Evolutionary conservation across 2,113 vertebrate genomes (phyloP).

Genomic region (Gallinago paraguaiae): DNA sequence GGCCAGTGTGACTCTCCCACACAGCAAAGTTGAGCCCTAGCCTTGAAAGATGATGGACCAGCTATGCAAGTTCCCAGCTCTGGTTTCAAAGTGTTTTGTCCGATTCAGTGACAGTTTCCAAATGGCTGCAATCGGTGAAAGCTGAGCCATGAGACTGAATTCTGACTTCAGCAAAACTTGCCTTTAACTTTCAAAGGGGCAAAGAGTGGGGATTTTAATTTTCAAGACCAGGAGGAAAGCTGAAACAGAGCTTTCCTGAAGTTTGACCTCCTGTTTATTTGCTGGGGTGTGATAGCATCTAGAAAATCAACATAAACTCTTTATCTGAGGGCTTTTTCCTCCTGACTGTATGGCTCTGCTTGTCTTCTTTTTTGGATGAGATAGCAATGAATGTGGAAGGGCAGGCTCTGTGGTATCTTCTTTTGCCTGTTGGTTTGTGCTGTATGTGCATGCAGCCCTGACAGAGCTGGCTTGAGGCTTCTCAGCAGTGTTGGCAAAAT

Average conservation of each 20-base stretch:
- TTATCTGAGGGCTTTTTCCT: neutral
- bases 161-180: neutral
- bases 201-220: neutral
- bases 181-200: neutral
- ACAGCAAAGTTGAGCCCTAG: neutral
- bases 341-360: neutral
- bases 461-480: neutral
- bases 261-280: neutral
- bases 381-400: constrained; percentile 17
- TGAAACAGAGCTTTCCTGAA: neutral
- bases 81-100: neutral
- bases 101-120: neutral
- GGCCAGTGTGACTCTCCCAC: neutral
- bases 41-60: neutral
- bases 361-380: neutral
- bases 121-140: neutral
- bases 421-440: neutral
- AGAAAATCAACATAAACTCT: neutral
- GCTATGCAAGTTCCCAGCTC: neutral
- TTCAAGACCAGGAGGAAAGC: neutral
- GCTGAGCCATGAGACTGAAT: neutral
- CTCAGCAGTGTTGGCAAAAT: neutral
- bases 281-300: neutral
- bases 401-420: neutral
- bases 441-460: neutral